Evolutionary conservation across 2,113 vertebrate species (phyloP).

Genomic region (Anoplopoma fimbria): DNA sequence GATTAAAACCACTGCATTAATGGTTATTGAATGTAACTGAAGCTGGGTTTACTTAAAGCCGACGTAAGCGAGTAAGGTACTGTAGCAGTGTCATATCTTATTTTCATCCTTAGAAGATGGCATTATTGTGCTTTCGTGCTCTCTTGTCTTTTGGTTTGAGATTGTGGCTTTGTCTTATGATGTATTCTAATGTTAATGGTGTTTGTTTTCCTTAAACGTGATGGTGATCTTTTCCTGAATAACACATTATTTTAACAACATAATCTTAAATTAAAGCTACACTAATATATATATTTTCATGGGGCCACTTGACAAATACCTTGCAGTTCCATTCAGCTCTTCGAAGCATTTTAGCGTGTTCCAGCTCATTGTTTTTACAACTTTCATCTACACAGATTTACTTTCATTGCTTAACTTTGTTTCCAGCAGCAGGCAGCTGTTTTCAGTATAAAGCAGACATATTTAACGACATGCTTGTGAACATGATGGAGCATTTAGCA

Average conservation of each 20-base stretch:
- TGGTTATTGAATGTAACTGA: not conserved
- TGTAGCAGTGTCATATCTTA: not conserved
- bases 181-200: too few species aligned
- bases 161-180: too few species aligned
- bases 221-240: not conserved
- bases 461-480: not conserved
- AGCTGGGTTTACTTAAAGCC: not conserved
- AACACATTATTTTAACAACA: not conserved
- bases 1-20: not conserved
- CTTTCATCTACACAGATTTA: not conserved
- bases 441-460: not conserved
- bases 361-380: not conserved
- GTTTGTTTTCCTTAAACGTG: not conserved
- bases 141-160: too few species aligned
- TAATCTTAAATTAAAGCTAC: not conserved
- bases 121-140: too few species aligned
- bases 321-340: not conserved
- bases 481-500: not conserved
- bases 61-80: not conserved
- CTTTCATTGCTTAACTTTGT: not conserved
- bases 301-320: not conserved
- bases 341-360: not conserved
- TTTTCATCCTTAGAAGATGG: not conserved
- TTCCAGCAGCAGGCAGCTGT: not conserved
- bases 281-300: not conserved